Evolutionary conservation across 1,140 invertebrate species (phyloP), one percentile per base, ranked within the genome.

Genomic region (Goniozus legneri): DNA sequence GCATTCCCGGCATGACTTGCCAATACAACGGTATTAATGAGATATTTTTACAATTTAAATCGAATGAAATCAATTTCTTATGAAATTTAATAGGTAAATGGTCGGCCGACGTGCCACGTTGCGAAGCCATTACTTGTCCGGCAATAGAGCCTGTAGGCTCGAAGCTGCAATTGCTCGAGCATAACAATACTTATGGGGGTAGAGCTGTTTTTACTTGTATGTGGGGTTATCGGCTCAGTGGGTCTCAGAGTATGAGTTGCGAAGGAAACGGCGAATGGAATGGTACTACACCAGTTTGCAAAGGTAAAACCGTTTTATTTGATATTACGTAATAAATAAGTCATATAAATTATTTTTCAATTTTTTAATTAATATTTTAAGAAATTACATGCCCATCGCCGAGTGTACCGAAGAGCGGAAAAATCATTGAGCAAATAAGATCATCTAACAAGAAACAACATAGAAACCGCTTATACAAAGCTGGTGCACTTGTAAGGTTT

Each of bases 381-480:
- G 89, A 87, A 50, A 88, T 92, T 41, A 83, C 84, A 61, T 92
- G 90, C 64, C 82, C 87, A 3, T 76, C 83, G 44, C 89, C 88
- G 1, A 56, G 82, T 14, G 66, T 83, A 10, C 89, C 89, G 3
- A 73, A 81, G n/a, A 85, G 88, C 56, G 89, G 88, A 3, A 79
- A 81, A 6, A 74, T 89, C 22, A 65, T 86, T 3, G 80, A 83
- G 52, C 73, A 75, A 12, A 73, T 71, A 64, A 65, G 59, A 47
- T 81, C 40, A 56, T 63, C 48, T 79, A 79, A 44, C 2, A 52
- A 58, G 15, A 69, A 65, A 40, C 64, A 61, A 20, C 50, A 51
- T 38, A 58, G 45, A 20, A 40, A 36, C 1, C 67, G 75, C 8
- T 58, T 69, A 19, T 82, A 87, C 57, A 82, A 82, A 42, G 88